Percentiles rank a stretch among this genome's conserved stretches.
Evolutionary conservation across 1,140 invertebrate species (phyloP).

Genomic region (Calephelis virginiensis): DNA sequence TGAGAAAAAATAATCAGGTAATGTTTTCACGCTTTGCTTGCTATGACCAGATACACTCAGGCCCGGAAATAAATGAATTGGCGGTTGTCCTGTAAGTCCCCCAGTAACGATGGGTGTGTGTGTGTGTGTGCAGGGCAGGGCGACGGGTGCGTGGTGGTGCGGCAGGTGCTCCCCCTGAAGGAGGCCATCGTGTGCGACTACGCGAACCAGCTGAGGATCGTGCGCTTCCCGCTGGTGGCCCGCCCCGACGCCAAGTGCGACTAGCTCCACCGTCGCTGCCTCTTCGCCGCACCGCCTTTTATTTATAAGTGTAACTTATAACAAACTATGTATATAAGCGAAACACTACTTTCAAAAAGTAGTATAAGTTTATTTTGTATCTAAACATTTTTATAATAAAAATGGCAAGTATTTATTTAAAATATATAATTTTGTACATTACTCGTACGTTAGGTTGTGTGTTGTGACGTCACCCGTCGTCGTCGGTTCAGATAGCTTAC

Average conservation of each 20-base stretch:
- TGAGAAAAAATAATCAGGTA: too few relatives aligned
- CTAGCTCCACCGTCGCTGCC: constrained; percentile 25
- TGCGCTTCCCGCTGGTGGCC: constrained; percentile 92
- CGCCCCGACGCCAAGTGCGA: constrained; percentile 61
- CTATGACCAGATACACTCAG: too few relatives aligned
- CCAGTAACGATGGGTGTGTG: not conserved
- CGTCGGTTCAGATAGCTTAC: too few relatives aligned
- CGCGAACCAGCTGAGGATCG: constrained; percentile 92
- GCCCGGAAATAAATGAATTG: too few relatives aligned
- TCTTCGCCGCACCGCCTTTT: too few relatives aligned
- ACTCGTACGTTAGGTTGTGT: too few relatives aligned
- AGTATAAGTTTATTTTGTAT: not conserved
- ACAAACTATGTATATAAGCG: not conserved
- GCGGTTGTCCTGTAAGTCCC: too few relatives aligned
- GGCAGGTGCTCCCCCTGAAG: constrained; percentile 87
- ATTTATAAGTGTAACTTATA: not conserved
- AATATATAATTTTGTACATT: too few relatives aligned
- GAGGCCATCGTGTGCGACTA: constrained; percentile 95
- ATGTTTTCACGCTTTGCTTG: too few relatives aligned
- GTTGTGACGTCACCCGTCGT: too few relatives aligned
- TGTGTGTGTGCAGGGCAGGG: constrained; percentile 78
- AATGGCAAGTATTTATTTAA: not conserved
- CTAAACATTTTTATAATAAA: not conserved
- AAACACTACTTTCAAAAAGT: not conserved
- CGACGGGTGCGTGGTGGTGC: constrained; percentile 88